Evolutionary conservation across 2,888 invertebrate species (phyloP).

Genomic region (Thymelicus acteon): DNA sequence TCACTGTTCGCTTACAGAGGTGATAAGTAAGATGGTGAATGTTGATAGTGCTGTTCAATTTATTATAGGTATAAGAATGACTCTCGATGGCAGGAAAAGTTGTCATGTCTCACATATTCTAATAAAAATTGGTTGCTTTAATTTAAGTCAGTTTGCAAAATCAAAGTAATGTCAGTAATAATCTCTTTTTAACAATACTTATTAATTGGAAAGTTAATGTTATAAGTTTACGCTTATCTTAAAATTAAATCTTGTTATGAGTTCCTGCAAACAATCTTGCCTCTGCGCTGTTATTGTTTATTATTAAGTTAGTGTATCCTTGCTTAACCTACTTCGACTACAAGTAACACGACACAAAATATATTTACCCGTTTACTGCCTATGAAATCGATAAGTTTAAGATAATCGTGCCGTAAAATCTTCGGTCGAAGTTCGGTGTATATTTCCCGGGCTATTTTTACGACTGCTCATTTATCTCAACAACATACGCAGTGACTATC

Average conservation of each 20-base stretch:
- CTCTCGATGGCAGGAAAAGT: no score
- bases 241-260: background rate
- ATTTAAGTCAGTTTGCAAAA: no score
- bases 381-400: slow-evolving; percentile 43
- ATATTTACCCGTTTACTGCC: background rate
- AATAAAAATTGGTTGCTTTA: no score
- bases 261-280: background rate
- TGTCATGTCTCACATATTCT: no score
- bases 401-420: slow-evolving; percentile 60
- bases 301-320: background rate
- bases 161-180: no score
- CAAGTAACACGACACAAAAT: background rate
- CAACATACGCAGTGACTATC: slow-evolving; percentile 42
- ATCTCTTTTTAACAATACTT: no score
- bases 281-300: background rate
- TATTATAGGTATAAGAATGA: no score
- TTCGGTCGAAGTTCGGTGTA: slow-evolving; percentile 40
- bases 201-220: no score
- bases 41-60: no score
- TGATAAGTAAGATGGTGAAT: no score
- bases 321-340: background rate
- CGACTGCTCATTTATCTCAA: slow-evolving; percentile 59
- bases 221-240: background rate
- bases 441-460: slow-evolving; percentile 48
- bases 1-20: no score